Base-by-base conservation (phyloP, 2,888 invertebrate species). In the Lasioglossum zephyrum region DNA sequence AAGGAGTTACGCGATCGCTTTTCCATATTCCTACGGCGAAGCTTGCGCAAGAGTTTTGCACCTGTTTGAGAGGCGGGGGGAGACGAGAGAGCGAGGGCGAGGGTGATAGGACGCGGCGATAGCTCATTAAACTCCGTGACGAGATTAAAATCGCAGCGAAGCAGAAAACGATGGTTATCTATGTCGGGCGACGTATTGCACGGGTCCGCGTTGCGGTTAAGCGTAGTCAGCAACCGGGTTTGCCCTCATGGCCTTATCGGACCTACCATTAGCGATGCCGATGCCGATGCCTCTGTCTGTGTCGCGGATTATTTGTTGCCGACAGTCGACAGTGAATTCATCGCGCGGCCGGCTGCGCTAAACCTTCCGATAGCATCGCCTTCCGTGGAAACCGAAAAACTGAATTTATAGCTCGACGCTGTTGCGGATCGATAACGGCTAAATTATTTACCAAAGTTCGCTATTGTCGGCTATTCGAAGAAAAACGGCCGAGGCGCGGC, bases 271-370 rank as follows among this genome's bases (percentile, higher is more conserved):
- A 76, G 53, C 76, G 66, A 73, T 53, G 44, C 16, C 63, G 6
- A 73, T 63, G 36, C 16, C 63, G 9, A 1, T 66, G 31, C 66
- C 18, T 4, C 44, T 39, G 53, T 47, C 44, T 53, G 53, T 73
- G 63, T 76, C 26, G 76, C 57, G 81, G 87, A 86, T 88, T 86
- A 91, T 91, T 91, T 85, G 88, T 86, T 88, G 81, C 73, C 73
- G 85, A 89, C 82, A 77, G 85, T 79, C 39, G 85, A 36, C 66
- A 22, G 66, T 22, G 66, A 88, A 90, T 90, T 89, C 87, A 77
- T 88, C 87, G 73, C 76, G 73, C 74, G 39, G 57, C 36, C n/a
- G 75, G 31, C 82, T 11, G 41, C 36, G 69, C 44, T 60, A 36
- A 66, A 66, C 66, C 36, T 31, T 69, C 74, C 39, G 77, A 88